phyloP scores from a whole-genome alignment of 2,113 vertebrate species.

The Pluvialis apricaria region DNA sequence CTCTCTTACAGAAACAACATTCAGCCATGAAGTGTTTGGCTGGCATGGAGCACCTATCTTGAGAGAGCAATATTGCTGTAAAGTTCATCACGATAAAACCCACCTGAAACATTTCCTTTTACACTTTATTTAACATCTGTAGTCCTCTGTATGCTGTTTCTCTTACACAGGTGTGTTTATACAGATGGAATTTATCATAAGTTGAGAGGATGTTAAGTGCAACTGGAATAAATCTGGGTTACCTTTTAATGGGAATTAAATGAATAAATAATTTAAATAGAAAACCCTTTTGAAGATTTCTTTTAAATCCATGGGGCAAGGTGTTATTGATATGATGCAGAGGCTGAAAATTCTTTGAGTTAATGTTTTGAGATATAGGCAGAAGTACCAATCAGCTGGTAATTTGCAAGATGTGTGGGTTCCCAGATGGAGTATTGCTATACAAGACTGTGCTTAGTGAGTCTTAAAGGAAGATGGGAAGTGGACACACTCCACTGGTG shows the following conservation, averaged over 20 bases:
- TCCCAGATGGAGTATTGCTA: background rate
- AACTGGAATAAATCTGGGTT: background rate
- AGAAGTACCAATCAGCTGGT: background rate
- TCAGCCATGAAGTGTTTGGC: background rate
- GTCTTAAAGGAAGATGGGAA: background rate
- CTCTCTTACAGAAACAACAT: background rate
- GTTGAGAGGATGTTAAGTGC: background rate
- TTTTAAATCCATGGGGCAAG: background rate
- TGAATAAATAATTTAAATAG: conserved; percentile 1
- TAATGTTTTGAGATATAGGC: background rate
- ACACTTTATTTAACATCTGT: background rate
- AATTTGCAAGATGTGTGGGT: background rate
- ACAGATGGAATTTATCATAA: background rate
- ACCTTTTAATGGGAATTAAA: conserved; percentile 1
- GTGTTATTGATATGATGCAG: background rate
- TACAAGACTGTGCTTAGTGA: background rate
- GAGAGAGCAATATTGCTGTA: background rate
- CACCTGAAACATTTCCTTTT: background rate
- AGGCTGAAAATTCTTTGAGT: background rate
- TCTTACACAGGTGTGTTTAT: background rate
- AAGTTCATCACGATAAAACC: background rate
- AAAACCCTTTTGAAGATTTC: background rate
- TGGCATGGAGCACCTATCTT: background rate
- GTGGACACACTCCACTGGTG: background rate
- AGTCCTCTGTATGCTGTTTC: background rate